Evolutionary conservation across 2,888 invertebrate species (phyloP), one percentile per base, ranked within the genome.

Genomic region (Byasa hedistus): DNA sequence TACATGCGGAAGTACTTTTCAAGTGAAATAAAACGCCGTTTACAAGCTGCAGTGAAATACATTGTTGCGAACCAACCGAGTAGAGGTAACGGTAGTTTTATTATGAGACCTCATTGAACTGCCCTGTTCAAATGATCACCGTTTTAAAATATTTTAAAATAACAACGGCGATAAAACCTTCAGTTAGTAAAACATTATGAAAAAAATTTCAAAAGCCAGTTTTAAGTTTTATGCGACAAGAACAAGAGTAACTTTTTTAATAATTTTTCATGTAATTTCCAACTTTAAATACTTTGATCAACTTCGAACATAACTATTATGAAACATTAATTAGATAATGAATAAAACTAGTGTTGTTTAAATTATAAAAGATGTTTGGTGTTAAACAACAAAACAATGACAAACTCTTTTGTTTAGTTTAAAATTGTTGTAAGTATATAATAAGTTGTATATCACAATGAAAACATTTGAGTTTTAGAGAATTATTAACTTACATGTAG

Each of bases 11-110:
- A 64, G 57, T 36, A 64, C 21, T 24, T 64, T 64, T 58, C 57
- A n/a, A 57, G 57, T 58, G 27, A 44, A 65, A 65, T 60, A 60
- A 55, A 65, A 65, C 15, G n/a, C 55, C 55, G 65, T 55, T 65
- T 48, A 60, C 59, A 60, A 65, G 65, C 54, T 44, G 27, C 65
- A 55, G 44, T 56, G 5, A 39, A 60, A 44, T 23, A 56, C 59
- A 65, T 65, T 60, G 65, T 65, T 60, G 54, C 52, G 57, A 57
- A 12, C 12, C 66, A 27, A 58, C 57, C 58, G 66, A 57, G 39
- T 55, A 22, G 55, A 48, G 55, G 59, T 56, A 65, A 21, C 65
- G 27, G 59, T 55, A 48, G 55, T 65, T 65, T 65, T 65, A 59
- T 65, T 55, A 44, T 56, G 52, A 58, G 54, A 59, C 59, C 7